phyloP scores from a whole-genome alignment of 2,113 vertebrate genomes.

The Xenopus borealis region DNA sequence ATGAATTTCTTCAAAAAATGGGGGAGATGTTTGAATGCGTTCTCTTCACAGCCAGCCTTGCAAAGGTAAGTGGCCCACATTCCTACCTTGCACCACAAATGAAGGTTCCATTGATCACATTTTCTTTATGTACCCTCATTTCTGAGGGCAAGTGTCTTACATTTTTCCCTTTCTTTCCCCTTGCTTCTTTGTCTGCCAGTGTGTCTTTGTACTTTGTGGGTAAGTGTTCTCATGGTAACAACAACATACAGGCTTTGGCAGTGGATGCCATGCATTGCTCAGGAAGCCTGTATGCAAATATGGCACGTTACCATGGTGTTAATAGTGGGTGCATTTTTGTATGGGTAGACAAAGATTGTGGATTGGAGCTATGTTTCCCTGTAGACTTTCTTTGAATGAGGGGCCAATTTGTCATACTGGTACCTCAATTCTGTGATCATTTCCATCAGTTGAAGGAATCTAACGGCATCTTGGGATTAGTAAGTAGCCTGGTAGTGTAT shows the following conservation, averaged over 20 bases:
- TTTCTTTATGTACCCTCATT: constrained; percentile 45
- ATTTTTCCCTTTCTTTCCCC: constrained; percentile 57
- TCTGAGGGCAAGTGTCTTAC: constrained; percentile 52
- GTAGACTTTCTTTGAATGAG: no score
- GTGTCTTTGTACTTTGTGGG: constrained; percentile 62
- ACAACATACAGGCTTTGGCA: constrained; percentile 66
- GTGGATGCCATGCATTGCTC: constrained; percentile 66
- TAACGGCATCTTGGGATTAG: no score
- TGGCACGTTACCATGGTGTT: constrained; percentile 65
- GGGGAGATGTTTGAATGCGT: constrained; percentile 95
- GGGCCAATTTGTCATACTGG: no score
- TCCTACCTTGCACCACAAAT: background rate
- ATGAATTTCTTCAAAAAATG: constrained; percentile 96
- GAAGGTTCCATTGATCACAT: background rate
- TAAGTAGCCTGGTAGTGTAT: no score
- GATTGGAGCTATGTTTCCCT: no score
- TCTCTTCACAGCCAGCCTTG: constrained; percentile 94
- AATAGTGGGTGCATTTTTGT: constrained; percentile 42
- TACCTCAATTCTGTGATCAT: no score
- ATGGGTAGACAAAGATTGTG: background rate
- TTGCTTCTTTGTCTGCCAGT: constrained; percentile 58
- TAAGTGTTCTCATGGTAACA: constrained; percentile 71
- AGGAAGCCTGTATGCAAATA: constrained; percentile 64
- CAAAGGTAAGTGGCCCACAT: constrained; percentile 75
- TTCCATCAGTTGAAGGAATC: no score